Evolutionary conservation across 2,888 invertebrate species (phyloP).

Genomic region (Drosophila neotestacea): DNA sequence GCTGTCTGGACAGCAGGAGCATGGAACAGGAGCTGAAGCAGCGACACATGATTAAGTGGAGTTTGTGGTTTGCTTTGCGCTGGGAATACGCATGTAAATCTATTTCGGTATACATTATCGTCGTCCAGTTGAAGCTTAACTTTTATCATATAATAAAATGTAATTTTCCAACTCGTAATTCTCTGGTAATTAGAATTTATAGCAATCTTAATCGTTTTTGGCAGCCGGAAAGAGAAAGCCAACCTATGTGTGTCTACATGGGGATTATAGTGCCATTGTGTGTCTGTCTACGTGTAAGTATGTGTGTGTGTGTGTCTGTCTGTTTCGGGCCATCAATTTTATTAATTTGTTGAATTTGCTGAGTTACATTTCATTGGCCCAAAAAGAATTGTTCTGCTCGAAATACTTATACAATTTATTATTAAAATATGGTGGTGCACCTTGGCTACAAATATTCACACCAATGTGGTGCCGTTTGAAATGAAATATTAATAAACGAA

Average conservation of each 20-base stretch:
- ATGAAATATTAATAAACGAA: constrained; percentile 74
- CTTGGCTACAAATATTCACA: constrained; percentile 34
- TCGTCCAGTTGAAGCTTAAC: constrained; percentile 81
- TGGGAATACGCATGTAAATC: constrained; percentile 79
- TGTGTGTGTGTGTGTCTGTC: constrained; percentile 7
- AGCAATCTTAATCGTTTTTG: constrained; percentile 78
- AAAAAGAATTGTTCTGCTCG: constrained; percentile 18
- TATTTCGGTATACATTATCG: constrained; percentile 79
- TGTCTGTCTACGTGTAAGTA: not conserved
- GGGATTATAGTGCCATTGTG: constrained; percentile 21
- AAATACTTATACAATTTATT: constrained; percentile 4
- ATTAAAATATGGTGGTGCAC: constrained; percentile 23
- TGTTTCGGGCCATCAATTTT: constrained; percentile 38
- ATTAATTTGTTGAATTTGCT: constrained; percentile 44
- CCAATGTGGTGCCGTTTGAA: constrained; percentile 47
- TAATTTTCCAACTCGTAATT: constrained; percentile 81
- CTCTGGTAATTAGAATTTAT: constrained; percentile 81
- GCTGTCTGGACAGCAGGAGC: constrained; percentile 18
- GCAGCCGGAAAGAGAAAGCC: constrained; percentile 45
- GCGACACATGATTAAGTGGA: constrained; percentile 79
- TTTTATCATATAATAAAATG: constrained; percentile 82
- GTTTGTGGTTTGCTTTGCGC: constrained; percentile 73
- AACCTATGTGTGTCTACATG: constrained; percentile 1
- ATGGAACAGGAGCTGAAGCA: constrained; percentile 16
- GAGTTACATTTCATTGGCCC: constrained; percentile 10